Conservation (phyloP, 1,140 invertebrate species). For the Pissodes strobi region DNA sequence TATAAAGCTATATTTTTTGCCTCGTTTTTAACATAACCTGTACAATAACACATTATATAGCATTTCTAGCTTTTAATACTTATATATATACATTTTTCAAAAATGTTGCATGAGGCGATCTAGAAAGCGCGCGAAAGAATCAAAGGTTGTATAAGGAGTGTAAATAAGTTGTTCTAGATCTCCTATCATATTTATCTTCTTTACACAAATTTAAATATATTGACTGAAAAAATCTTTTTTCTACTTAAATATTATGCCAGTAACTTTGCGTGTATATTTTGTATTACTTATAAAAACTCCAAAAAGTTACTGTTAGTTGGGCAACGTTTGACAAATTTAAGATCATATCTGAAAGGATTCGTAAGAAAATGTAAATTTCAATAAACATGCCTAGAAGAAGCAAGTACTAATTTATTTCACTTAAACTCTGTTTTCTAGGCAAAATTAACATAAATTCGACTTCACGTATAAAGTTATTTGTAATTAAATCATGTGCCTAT, state of each 20-base stretch:
- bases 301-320: background rate
- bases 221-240: constrained; percentile 24
- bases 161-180: constrained; percentile 1
- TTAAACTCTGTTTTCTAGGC: no score
- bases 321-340: background rate
- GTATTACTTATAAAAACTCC: background rate
- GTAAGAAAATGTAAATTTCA: no score
- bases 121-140: background rate
- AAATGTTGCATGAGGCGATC: background rate
- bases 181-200: constrained; percentile 16
- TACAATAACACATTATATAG: background rate
- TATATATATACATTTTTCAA: constrained; percentile 15
- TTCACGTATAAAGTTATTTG: no score
- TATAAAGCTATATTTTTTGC: no score
- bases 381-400: no score
- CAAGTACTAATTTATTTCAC: no score
- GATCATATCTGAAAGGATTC: background rate
- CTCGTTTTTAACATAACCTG: constrained; percentile 11
- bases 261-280: constrained; percentile 1
- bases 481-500: no score
- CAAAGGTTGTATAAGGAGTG: background rate
- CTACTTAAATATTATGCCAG: constrained; percentile 6
- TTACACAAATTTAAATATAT: constrained; percentile 26
- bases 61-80: constrained; percentile 27
- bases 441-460: no score